Conservation (phyloP, 2,797 vertebrate genomes). For the Microctenopoma lineatum region DNA sequence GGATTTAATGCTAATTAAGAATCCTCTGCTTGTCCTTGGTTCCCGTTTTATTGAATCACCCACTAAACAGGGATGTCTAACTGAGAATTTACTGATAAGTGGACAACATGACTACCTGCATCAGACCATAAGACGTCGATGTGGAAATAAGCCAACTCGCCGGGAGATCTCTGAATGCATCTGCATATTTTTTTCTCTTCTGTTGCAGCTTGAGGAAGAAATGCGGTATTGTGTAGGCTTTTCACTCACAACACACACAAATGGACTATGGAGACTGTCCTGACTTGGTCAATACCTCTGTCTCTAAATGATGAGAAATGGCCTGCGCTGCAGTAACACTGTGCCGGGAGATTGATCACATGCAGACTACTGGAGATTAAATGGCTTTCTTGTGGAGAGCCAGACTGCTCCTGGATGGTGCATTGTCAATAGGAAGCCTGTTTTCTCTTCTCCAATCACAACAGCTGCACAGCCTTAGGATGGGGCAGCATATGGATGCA, state of each 20-base stretch:
- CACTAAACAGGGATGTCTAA: constrained; percentile 44
- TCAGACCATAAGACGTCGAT: constrained; percentile 33
- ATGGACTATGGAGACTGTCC: constrained; percentile 59
- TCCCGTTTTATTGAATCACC: constrained; percentile 36
- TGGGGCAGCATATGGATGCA: constrained; percentile 20
- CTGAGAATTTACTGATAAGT: constrained; percentile 39
- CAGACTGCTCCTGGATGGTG: constrained; percentile 61
- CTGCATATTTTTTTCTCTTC: neutral
- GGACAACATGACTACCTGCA: constrained; percentile 32
- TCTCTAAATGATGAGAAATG: constrained; percentile 82
- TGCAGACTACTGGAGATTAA: constrained; percentile 80
- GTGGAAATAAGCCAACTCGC: constrained; percentile 24
- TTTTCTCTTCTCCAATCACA: constrained; percentile 39
- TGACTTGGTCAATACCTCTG: constrained; percentile 75
- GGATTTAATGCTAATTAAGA: constrained; percentile 39
- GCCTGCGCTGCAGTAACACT: constrained; percentile 75
- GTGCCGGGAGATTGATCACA: constrained; percentile 79
- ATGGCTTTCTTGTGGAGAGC: constrained; percentile 75
- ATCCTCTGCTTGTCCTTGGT: constrained; percentile 32
- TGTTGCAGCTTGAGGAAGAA: constrained; percentile 3
- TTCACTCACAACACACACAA: constrained; percentile 49
- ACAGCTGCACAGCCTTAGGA: constrained; percentile 46
- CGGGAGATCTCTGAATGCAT: neutral
- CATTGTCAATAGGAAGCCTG: constrained; percentile 58
- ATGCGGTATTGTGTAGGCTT: constrained; percentile 21